Percentiles rank a stretch among this genome's conserved stretches.
phyloP scores from a whole-genome alignment of 2,113 vertebrate genomes.

The Passer montanus region DNA sequence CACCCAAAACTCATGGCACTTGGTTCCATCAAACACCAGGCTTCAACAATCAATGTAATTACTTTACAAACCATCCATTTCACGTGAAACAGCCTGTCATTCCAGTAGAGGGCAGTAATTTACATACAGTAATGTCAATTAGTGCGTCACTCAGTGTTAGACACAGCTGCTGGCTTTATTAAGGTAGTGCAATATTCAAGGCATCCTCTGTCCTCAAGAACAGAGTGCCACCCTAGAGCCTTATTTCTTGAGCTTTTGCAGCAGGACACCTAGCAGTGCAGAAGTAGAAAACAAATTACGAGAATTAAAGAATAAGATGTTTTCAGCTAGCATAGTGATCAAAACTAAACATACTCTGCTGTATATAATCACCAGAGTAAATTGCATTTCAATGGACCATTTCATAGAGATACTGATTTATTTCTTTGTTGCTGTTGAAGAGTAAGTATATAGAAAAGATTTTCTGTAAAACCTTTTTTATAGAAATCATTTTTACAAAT shows the following conservation, averaged over 20 bases:
- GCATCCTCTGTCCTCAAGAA: background rate
- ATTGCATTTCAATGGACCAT: background rate
- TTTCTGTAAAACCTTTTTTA: background rate
- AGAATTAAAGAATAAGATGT: background rate
- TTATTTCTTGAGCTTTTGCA: background rate
- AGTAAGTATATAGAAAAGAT: background rate
- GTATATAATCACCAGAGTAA: background rate
- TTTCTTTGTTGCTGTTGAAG: background rate
- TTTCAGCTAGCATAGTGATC: background rate
- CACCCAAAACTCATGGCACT: background rate
- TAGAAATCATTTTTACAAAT: background rate
- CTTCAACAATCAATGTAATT: background rate
- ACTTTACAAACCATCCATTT: background rate
- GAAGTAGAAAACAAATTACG: background rate
- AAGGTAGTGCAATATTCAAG: background rate
- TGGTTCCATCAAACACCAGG: background rate
- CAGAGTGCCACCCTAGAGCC: background rate
- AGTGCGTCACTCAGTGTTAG: too few species aligned
- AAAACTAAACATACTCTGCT: background rate
- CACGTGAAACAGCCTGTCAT: background rate
- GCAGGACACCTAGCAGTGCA: background rate
- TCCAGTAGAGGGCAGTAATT: constrained; percentile 66
- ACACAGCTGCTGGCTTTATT: background rate
- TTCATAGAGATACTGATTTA: background rate
- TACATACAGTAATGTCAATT: background rate